phyloP scores from a whole-genome alignment of 2,113 vertebrate genomes.

The Hippocampus guttulatus region DNA sequence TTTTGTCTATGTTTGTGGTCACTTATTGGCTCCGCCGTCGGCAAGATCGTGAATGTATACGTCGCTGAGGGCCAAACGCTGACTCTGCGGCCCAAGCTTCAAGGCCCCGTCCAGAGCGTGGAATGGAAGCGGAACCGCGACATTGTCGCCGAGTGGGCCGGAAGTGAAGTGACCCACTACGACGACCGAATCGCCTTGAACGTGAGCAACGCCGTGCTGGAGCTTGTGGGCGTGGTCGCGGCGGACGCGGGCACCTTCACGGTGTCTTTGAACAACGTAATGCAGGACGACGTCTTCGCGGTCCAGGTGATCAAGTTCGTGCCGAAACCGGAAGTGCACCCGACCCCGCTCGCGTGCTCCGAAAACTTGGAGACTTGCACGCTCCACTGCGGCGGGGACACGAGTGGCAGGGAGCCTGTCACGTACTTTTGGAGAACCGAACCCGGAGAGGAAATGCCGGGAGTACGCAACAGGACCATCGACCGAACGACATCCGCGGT shows the following conservation, averaged over 20 bases:
- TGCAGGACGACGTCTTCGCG: accelerated
- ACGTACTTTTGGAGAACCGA: background rate
- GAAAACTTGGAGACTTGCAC: accelerated
- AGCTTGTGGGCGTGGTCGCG: accelerated
- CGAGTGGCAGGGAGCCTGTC: accelerated
- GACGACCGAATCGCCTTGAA: background rate
- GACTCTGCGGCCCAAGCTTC: background rate
- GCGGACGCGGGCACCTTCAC: accelerated
- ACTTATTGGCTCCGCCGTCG: background rate
- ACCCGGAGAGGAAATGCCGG: accelerated
- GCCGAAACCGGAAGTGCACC: accelerated
- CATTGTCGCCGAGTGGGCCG: background rate
- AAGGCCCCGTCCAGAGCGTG: background rate
- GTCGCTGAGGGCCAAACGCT: accelerated
- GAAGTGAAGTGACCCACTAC: accelerated
- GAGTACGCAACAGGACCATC: accelerated
- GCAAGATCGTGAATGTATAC: background rate
- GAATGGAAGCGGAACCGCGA: background rate
- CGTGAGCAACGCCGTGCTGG: accelerated
- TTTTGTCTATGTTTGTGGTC: background rate
- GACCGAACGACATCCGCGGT: accelerated
- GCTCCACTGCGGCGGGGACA: accelerated
- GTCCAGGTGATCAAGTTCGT: accelerated
- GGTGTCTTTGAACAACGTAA: constrained; percentile 27
- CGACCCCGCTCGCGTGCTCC: background rate